Conservation (phyloP, 2,113 vertebrate species). For the Protomyctophum bolini region DNA sequence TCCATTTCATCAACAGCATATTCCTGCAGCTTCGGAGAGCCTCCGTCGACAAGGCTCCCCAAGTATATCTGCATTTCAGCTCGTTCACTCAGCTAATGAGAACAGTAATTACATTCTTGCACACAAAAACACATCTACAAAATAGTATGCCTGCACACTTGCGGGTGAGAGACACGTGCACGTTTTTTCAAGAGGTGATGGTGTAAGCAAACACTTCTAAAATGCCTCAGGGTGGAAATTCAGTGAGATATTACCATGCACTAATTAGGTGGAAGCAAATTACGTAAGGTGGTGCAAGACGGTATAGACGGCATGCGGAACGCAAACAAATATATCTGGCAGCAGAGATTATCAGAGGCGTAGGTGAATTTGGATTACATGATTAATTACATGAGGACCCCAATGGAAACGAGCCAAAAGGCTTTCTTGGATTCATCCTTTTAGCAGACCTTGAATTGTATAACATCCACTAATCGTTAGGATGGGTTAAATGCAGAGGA, state of each 20-base stretch:
- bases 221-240: constrained; percentile 58
- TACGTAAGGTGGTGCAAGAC: constrained; percentile 45
- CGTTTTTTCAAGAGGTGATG: constrained; percentile 49
- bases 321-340: constrained; percentile 61
- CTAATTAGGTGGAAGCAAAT: constrained; percentile 67
- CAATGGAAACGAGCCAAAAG: too few relatives aligned
- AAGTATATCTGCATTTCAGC: constrained; percentile 51
- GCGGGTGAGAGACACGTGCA: constrained; percentile 9
- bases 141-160: constrained; percentile 34
- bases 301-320: constrained; percentile 32
- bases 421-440: too few relatives aligned
- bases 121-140: constrained; percentile 42
- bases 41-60: constrained; percentile 12
- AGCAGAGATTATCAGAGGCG: constrained; percentile 58
- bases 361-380: too few relatives aligned
- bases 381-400: too few relatives aligned
- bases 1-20: constrained; percentile 37
- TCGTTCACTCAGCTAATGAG: constrained; percentile 65
- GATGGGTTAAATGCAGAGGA: too few relatives aligned
- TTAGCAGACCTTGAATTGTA: too few relatives aligned
- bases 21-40: constrained; percentile 40
- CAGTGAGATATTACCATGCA: constrained; percentile 58
- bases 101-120: constrained; percentile 70
- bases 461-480: too few relatives aligned
- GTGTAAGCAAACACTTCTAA: constrained; percentile 56